phyloP scores from a whole-genome alignment of 1,140 invertebrate genomes.

The Bombus terrestris region DNA sequence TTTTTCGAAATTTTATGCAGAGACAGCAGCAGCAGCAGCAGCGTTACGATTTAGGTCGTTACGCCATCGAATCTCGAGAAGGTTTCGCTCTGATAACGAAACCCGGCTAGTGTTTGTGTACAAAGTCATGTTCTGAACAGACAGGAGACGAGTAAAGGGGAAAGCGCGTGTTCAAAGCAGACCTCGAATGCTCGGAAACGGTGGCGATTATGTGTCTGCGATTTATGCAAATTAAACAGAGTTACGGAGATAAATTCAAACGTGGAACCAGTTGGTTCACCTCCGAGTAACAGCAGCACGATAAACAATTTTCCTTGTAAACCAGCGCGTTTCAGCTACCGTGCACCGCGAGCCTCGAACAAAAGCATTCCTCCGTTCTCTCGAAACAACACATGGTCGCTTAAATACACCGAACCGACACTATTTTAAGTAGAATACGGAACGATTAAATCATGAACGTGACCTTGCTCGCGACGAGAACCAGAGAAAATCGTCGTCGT shows the following conservation, averaged over 20 bases:
- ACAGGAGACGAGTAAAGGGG: not conserved
- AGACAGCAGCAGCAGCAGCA: not conserved
- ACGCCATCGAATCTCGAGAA: slow-evolving; percentile 34
- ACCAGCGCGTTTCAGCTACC: not conserved
- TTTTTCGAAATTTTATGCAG: not conserved
- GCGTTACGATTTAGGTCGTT: slow-evolving; percentile 35
- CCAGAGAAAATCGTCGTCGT: not conserved
- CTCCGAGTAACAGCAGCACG: not conserved
- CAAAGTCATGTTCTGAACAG: slow-evolving; percentile 21
- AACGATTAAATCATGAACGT: not conserved
- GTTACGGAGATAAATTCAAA: slow-evolving; percentile 16
- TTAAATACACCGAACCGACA: not conserved
- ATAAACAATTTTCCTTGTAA: slow-evolving; percentile 33
- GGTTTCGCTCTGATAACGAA: slow-evolving; percentile 56
- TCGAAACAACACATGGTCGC: not conserved
- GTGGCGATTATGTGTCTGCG: not conserved
- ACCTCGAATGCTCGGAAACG: not conserved
- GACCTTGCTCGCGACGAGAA: slow-evolving; percentile 8
- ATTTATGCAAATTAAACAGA: slow-evolving; percentile 29
- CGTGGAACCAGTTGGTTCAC: slow-evolving; percentile 43
- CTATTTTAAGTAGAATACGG: not conserved
- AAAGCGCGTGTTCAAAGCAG: not conserved
- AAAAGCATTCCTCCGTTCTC: not conserved
- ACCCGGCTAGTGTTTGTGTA: slow-evolving; percentile 42
- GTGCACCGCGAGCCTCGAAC: not conserved